Percentiles rank a stretch among this genome's conserved stretches.
phyloP scores from a whole-genome alignment of 92 coral and sea anemone genomes.

The Hydrozoanthus gracilis region DNA sequence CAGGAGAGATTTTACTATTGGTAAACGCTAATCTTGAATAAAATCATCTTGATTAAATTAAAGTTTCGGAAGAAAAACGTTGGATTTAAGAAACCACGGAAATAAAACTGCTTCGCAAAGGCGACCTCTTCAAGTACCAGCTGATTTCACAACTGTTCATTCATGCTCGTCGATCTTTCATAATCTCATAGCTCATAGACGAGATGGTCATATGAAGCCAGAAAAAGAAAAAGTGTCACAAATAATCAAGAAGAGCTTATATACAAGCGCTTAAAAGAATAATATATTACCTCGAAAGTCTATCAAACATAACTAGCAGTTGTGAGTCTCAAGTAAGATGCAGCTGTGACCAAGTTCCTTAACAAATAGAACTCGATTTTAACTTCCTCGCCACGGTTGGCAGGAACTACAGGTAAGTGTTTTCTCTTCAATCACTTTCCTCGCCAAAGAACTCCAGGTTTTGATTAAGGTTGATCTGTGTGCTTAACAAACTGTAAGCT shows the following conservation, averaged over 20 bases:
- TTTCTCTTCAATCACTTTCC: too few relatives aligned
- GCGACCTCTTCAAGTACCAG: neutral
- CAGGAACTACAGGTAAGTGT: too few relatives aligned
- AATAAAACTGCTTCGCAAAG: neutral
- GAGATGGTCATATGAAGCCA: neutral
- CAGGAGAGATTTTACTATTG: neutral
- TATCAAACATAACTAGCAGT: neutral
- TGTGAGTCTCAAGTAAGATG: neutral
- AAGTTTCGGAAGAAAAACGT: neutral
- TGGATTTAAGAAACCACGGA: neutral
- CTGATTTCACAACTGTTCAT: neutral
- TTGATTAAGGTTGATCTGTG: too few relatives aligned
- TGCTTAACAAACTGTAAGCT: too few relatives aligned
- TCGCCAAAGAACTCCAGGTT: too few relatives aligned
- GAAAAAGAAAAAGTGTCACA: neutral
- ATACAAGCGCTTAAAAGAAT: neutral
- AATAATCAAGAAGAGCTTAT: slow-evolving; percentile 3
- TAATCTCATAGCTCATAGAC: neutral
- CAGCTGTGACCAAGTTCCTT: too few relatives aligned
- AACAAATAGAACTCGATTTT: too few relatives aligned
- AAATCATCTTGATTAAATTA: neutral
- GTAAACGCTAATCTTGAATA: too few relatives aligned
- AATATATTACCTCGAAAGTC: neutral
- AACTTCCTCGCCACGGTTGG: too few relatives aligned
- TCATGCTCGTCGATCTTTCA: slow-evolving; percentile 11